phyloP scores from a whole-genome alignment of 1,140 invertebrate genomes.

The Zaprionus camerounensis region DNA sequence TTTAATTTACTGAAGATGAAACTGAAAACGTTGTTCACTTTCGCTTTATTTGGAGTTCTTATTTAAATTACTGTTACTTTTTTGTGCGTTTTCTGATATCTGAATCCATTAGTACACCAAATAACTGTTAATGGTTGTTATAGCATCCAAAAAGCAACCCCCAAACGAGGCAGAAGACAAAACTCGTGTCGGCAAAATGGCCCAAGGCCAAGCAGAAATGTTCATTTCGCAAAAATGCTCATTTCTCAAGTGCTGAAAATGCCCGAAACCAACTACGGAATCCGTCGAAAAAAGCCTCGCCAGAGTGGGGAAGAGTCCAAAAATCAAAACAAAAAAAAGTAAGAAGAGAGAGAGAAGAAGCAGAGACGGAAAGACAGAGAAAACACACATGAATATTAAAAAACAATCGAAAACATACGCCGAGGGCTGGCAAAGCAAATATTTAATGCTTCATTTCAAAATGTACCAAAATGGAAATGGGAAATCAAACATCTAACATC shows the following conservation, averaged over 20 bases:
- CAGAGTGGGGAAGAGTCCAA: background rate
- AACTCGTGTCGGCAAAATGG: slow-evolving; percentile 24
- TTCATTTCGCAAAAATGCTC: slow-evolving; percentile 77
- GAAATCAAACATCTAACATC: slow-evolving; percentile 64
- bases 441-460: slow-evolving; percentile 77
- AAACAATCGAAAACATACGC: slow-evolving; percentile 78
- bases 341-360: background rate
- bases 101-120: slow-evolving; percentile 38
- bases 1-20: background rate
- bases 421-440: slow-evolving; percentile 70
- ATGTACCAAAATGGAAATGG: slow-evolving; percentile 40
- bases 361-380: background rate
- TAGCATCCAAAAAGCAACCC: slow-evolving; percentile 28
- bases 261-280: slow-evolving; percentile 36
- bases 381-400: slow-evolving; percentile 70
- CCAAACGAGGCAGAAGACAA: background rate
- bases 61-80: background rate
- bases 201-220: slow-evolving; percentile 72
- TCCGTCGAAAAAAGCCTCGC: background rate
- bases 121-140: slow-evolving; percentile 31
- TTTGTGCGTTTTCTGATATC: background rate
- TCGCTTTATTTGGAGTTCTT: background rate
- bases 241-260: slow-evolving; percentile 75
- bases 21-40: background rate
- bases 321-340: slow-evolving; percentile 2